Evolutionary conservation across 2,888 invertebrate species (phyloP).

Genomic region (Perizoma flavofasciatum): DNA sequence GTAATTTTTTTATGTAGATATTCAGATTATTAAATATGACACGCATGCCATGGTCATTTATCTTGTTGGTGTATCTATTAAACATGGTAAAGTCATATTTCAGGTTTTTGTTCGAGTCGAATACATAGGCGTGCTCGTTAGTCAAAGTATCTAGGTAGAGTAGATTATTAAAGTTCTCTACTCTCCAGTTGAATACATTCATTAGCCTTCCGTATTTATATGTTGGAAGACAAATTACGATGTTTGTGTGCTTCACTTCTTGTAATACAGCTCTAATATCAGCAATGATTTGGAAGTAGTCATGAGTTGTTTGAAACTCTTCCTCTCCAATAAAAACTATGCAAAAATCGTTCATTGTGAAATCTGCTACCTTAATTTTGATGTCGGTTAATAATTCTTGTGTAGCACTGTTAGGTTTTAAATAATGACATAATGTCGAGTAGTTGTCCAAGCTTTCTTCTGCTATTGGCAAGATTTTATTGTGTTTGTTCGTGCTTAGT

Average conservation of each 20-base stretch:
- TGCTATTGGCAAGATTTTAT: constrained; percentile 4
- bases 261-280: background rate
- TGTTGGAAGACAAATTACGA: constrained; percentile 15
- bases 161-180: constrained; percentile 26
- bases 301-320: constrained; percentile 7
- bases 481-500: constrained; percentile 5
- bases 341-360: constrained; percentile 11
- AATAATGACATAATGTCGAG: constrained; percentile 2
- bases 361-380: background rate
- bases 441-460: background rate
- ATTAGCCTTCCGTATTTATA: constrained; percentile 10
- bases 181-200: constrained; percentile 21
- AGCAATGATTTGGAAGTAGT: constrained; percentile 1
- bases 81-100: constrained; percentile 24
- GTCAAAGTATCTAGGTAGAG: constrained; percentile 16
- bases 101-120: constrained; percentile 25
- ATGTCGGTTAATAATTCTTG: background rate
- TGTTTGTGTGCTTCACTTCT: constrained; percentile 7
- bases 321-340: constrained; percentile 10
- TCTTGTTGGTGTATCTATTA: background rate
- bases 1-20: too few relatives aligned
- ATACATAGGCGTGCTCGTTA: constrained; percentile 21
- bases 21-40: too few relatives aligned
- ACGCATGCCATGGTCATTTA: too few relatives aligned
- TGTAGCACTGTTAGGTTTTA: background rate